Evolutionary conservation across 2,113 vertebrate species (phyloP), one percentile per base, ranked within the genome.

Genomic region (Eudyptes chrysolophus): DNA sequence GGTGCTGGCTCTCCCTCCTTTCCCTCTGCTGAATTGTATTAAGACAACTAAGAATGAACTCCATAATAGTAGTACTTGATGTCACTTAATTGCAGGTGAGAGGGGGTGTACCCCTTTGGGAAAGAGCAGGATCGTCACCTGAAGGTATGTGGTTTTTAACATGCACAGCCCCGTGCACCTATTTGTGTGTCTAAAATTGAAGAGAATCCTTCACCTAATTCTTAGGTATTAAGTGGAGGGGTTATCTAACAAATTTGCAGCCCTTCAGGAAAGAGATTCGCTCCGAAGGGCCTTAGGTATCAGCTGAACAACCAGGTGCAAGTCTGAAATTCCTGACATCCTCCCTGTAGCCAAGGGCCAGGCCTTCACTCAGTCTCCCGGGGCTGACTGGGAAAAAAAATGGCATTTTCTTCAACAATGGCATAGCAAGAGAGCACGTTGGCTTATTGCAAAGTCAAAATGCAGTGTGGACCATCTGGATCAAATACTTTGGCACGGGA

Each of bases 361-460:
- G 14, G 34, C 10, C 21, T 76, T 40, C 40, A 15, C 7, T 14
- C 5, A 27, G 21, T 40, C 11, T 89, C 14, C 19, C 0, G 2
- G 5, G 10, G 27, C 46, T 80, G 25, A 34, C 0, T 38, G 27
- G 40, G 46, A 16, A 36, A 51, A 51, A 51, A 85, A 48, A 8
- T 3, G 1, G 34, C 17, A 52, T 89, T 87, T 85, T 71, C 49
- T 72, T 78, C 40, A 79, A 18, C n/a, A 38, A 5, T 8, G 16
- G 25, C 20, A 38, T 1, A 55, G 60, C 48, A 57, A 75, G 44
- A 90, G 19, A 92, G 48, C 20, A 15, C 2, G 1, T 8, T 7
- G 42, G 6, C 7, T 94, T 97, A 38, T 95, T 97, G 92, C 8
- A 97, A 96, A 96, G 94, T 1, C 34, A 94, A 55, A 90, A 49